A percentile compares a stretch with the other conserved stretches of the same genome.
Conservation (phyloP, 2,888 invertebrate species). For the Lordiphosa andalusiaca region DNA sequence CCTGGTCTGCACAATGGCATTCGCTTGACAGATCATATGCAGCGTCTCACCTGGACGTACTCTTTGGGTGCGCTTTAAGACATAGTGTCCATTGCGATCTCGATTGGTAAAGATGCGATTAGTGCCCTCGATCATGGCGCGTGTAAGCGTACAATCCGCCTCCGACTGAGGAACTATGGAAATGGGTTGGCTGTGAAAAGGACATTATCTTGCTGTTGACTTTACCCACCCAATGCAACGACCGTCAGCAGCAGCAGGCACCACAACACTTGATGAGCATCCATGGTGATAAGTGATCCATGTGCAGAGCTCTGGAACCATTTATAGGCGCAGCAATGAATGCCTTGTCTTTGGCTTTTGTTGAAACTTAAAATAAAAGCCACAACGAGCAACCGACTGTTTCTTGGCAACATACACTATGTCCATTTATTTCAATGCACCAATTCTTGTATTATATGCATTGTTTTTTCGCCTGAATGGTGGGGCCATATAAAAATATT, state of each 20-base stretch:
- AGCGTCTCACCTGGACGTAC: constrained; percentile 19
- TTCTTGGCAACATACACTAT: too few species aligned
- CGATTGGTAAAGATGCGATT: constrained; percentile 33
- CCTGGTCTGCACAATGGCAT: constrained; percentile 19
- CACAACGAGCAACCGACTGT: too few species aligned
- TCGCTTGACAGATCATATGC: constrained; percentile 20
- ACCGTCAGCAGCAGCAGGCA: constrained; percentile 8
- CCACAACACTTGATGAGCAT: constrained; percentile 10
- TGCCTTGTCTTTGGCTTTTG: too few species aligned
- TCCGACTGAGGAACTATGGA: constrained; percentile 11
- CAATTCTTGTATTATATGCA: too few species aligned
- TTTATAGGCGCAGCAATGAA: constrained; percentile 15
- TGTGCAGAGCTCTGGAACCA: not conserved
- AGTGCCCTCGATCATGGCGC: constrained; percentile 34
- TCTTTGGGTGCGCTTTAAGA: constrained; percentile 9
- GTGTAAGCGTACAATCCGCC: constrained; percentile 21
- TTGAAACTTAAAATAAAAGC: too few species aligned
- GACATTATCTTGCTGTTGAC: too few species aligned
- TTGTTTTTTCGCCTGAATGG: too few species aligned
- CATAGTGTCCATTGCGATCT: constrained; percentile 3
- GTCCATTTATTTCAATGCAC: too few species aligned
- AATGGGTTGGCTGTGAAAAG: not conserved
- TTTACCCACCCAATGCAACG: constrained; percentile 21
- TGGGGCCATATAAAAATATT: too few species aligned
- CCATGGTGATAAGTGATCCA: constrained; percentile 15